Percentiles rank a stretch among this genome's conserved stretches.
phyloP scores from a whole-genome alignment of 2,113 vertebrate species.

The Rallus limicola region DNA sequence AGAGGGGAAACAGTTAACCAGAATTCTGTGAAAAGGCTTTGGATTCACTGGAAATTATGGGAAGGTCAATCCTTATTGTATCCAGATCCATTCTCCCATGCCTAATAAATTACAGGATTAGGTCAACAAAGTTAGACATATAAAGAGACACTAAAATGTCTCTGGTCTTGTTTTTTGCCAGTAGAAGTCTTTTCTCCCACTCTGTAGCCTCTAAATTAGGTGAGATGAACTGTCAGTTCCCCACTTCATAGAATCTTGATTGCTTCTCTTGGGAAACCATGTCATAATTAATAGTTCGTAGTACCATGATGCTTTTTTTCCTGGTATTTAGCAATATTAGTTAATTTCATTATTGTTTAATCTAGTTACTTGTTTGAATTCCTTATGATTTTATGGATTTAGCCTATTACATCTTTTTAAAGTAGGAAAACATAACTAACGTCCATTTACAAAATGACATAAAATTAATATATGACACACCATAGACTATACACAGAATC shows the following conservation, averaged over 20 bases:
- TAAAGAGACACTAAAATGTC: background rate
- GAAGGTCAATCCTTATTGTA: constrained; percentile 58
- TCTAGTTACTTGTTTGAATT: background rate
- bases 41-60: constrained; percentile 67
- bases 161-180: background rate
- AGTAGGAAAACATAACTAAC: background rate
- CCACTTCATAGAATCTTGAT: background rate
- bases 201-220: background rate
- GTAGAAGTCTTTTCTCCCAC: background rate
- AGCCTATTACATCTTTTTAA: background rate
- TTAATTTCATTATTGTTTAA: background rate
- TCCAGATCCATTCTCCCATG: constrained; percentile 61
- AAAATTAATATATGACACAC: background rate
- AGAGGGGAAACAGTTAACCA: constrained; percentile 70
- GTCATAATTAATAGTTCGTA: background rate
- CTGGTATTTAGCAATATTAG: background rate
- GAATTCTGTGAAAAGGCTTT: constrained; percentile 68
- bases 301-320: background rate
- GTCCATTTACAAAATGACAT: background rate
- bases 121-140: background rate
- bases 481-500: background rate
- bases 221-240: background rate
- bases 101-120: constrained; percentile 24
- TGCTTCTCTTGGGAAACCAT: background rate
- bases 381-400: background rate